These are phyloP conservation scores for Nebria salina DNA, from an alignment of 2,888 invertebrate genomes.

Conservation along the genomic window DNA sequence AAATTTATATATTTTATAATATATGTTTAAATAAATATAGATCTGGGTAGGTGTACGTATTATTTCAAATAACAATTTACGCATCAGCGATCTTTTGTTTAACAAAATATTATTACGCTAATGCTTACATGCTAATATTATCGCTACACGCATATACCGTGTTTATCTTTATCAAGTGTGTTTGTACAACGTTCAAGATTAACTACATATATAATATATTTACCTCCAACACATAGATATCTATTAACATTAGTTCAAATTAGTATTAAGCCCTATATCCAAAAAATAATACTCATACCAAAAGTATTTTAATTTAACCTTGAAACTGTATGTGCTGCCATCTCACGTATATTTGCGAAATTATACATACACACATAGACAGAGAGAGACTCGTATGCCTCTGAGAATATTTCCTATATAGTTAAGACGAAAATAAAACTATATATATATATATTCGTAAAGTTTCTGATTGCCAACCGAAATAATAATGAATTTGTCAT, in stretches of 20 bases:
- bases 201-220: not conserved
- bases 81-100: not conserved
- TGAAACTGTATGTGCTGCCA: no score
- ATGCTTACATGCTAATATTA: not conserved
- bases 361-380: no score
- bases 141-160: not conserved
- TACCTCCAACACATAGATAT: not conserved
- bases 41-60: not conserved
- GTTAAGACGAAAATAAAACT: not conserved
- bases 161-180: not conserved
- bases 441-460: not conserved
- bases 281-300: no score
- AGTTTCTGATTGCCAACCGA: not conserved
- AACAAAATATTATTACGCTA: not conserved
- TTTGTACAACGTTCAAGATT: not conserved
- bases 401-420: no score
- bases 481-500: constrained; percentile 1
- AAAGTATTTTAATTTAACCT: no score
- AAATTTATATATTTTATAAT: not conserved
- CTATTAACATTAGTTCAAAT: no score
- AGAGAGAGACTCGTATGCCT: no score
- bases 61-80: not conserved
- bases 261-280: no score
- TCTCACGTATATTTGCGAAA: no score
- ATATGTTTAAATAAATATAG: not conserved